A percentile compares a stretch with the other conserved stretches of the same genome.
Conservation (phyloP, 2,888 invertebrate species). For the Eristalis pertinax region DNA sequence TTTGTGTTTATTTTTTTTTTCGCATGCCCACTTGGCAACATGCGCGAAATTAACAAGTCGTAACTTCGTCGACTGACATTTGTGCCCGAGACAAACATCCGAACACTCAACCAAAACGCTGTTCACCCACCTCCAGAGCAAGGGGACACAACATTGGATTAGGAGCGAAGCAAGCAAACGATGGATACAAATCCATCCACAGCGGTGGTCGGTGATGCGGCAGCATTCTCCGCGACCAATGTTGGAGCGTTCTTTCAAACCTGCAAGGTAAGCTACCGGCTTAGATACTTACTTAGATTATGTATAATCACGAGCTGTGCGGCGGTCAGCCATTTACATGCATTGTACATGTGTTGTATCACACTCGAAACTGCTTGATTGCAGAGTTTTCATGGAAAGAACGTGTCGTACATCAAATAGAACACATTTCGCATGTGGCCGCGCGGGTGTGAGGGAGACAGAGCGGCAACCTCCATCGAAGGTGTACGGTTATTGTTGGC, state of each 20-base stretch:
- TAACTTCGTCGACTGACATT: conserved; percentile 43
- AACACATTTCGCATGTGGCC: background rate
- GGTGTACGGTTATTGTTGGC: conserved; percentile 55
- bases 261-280: conserved; percentile 80
- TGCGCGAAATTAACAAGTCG: conserved; percentile 49
- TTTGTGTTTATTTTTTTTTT: background rate
- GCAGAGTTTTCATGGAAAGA: conserved; percentile 26
- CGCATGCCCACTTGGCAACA: background rate
- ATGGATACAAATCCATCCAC: conserved; percentile 54
- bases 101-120: background rate
- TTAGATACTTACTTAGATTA: background rate
- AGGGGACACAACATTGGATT: conserved; percentile 35
- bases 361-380: conserved; percentile 5
- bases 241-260: conserved; percentile 82
- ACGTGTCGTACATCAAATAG: conserved; percentile 22
- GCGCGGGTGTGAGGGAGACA: background rate
- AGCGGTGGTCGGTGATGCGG: conserved; percentile 55
- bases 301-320: background rate
- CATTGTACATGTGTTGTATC: background rate
- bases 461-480: background rate
- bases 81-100: background rate
- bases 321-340: background rate
- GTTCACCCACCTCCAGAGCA: conserved; percentile 2
- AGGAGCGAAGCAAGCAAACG: background rate
- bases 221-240: conserved; percentile 74